Evolutionary conservation across 2,113 vertebrate genomes (phyloP), one percentile per base, ranked within the genome.

Genomic region (Mus spicilegus): DNA sequence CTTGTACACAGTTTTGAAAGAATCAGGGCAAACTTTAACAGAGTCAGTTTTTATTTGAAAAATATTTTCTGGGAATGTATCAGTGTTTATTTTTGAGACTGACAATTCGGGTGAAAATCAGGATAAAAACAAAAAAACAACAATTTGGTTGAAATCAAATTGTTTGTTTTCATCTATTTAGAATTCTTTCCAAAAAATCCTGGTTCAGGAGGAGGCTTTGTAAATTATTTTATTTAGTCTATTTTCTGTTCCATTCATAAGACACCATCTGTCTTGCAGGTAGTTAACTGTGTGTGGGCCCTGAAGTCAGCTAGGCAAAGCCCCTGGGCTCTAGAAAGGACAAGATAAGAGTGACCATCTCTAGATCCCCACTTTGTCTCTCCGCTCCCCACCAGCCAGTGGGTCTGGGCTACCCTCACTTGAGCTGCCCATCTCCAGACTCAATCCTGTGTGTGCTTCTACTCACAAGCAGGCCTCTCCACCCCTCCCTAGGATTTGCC

Each of bases 31-130:
- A 97, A 97, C 97, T 98, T 98, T 98, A 97, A 97, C 97, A 97
- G 97, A 98, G 97, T 98, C 97, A 97, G 97, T 97, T 98, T 97
- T 98, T 97, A 98, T 98, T 98, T 97, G 97, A 97, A 97, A 98
- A 98, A 98, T 98, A 97, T 98, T 98, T 98, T 97, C 98, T 97
- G 98, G 98, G 98, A 98, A 98, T 97, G 97, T 97, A 97, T 97
- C 98, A 97, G 98, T 98, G 98, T 98, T 98, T 98, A 97, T 98
- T 98, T 97, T 98, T 97, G 95, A 97, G 98, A 91, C 95, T 98
- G 98, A 98, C 98, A 98, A 98, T 98, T 97, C 97, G 97, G 97
- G 97, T 97, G 97, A 97, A 97, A 97, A 97, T 97, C 98, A 93
- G 97, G 78, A 96, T 96, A 97, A 97, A 98, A 98, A 98, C 97